Evolutionary conservation across 2,797 vertebrate genomes (phyloP).

Genomic region (Microctenopoma stevenorrisi): DNA sequence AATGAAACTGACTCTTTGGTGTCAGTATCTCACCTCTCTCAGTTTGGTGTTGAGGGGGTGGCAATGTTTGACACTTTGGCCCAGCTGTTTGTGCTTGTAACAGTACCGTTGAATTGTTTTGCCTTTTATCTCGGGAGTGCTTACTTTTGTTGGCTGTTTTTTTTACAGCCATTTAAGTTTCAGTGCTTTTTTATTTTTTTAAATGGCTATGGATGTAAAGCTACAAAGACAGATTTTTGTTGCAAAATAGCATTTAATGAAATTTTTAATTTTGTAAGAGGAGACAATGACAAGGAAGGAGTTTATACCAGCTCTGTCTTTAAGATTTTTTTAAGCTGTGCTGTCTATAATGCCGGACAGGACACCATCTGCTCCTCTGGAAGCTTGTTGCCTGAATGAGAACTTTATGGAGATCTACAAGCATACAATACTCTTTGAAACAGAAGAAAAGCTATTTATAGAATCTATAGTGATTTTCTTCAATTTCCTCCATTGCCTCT

Average conservation of each 20-base stretch:
- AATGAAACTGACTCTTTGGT: conserved; percentile 23
- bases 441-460: conserved; percentile 69
- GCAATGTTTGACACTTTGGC: conserved; percentile 59
- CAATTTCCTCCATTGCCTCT: conserved; percentile 44
- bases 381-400: conserved; percentile 55
- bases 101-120: conserved; percentile 40
- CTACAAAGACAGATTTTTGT: conserved; percentile 17
- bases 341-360: conserved; percentile 65
- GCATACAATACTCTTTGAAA: conserved; percentile 40
- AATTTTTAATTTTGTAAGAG: conserved; percentile 36
- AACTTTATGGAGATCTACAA: conserved; percentile 54
- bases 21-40: conserved; percentile 21
- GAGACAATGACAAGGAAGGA: conserved; percentile 27
- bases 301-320: conserved; percentile 49
- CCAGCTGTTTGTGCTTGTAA: conserved; percentile 68
- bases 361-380: conserved; percentile 65
- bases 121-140: conserved; percentile 14
- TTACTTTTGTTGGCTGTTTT: conserved; percentile 16
- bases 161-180: neutral
- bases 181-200: neutral
- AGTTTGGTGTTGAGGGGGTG: conserved; percentile 48
- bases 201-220: neutral
- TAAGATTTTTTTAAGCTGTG: conserved; percentile 63
- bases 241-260: conserved; percentile 19
- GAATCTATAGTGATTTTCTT: conserved; percentile 51